Conservation (phyloP, 2,113 vertebrate species). For the Antechinus flavipes region DNA sequence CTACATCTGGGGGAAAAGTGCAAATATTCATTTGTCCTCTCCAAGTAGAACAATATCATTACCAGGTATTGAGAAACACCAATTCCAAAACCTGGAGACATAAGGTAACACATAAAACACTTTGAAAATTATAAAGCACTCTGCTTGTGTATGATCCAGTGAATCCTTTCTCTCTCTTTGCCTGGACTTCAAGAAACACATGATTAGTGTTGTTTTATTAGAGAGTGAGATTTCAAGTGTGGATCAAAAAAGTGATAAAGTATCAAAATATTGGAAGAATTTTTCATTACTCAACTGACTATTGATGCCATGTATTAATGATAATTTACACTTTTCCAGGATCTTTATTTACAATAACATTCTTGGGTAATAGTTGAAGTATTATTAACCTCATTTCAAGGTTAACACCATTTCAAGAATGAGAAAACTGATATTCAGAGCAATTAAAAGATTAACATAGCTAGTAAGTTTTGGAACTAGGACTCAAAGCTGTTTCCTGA, state of each 20-base stretch:
- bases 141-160: not conserved
- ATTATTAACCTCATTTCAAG: not conserved
- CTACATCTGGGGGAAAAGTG: not conserved
- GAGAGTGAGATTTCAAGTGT: not conserved
- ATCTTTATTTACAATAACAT: not conserved
- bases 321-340: not conserved
- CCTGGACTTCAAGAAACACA: not conserved
- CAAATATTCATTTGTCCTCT: not conserved
- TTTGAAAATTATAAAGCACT: not conserved
- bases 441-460: not conserved
- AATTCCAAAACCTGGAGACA: not conserved
- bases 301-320: not conserved
- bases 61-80: not conserved
- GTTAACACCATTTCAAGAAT: not conserved
- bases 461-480: not conserved
- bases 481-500: not conserved
- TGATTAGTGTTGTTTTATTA: not conserved
- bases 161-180: not conserved
- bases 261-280: not conserved
- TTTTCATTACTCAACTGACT: not conserved
- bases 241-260: not conserved
- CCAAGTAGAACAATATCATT: not conserved
- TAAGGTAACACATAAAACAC: not conserved
- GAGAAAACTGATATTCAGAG: not conserved
- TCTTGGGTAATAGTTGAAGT: not conserved